A percentile compares a stretch with the other conserved stretches of the same genome.
Conservation (phyloP, 2,113 vertebrate species). For the Brienomyrus longianalis region DNA sequence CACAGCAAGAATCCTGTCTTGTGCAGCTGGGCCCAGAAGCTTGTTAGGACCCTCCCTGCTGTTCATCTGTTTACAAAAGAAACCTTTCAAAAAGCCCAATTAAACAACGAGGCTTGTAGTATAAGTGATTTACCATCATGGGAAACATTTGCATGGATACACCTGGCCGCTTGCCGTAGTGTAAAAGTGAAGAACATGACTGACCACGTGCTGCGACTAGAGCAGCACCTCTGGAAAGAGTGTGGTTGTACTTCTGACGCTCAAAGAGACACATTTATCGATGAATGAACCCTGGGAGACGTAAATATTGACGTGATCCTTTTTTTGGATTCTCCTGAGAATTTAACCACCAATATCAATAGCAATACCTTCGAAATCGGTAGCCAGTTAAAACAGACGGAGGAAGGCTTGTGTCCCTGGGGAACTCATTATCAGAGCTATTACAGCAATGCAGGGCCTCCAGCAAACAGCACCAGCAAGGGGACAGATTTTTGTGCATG, state of each 20-base stretch:
- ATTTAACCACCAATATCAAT: slow-evolving; percentile 31
- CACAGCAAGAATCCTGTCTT: not conserved
- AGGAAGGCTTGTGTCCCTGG: not conserved
- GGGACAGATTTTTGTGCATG: not conserved
- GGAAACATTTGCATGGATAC: slow-evolving; percentile 9
- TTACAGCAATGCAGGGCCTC: not conserved
- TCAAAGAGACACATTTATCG: slow-evolving; percentile 29
- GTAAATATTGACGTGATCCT: slow-evolving; percentile 29
- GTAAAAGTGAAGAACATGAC: not conserved
- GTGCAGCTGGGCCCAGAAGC: not conserved
- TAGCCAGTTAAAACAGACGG: not conserved
- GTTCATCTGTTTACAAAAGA: not conserved
- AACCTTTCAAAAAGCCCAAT: slow-evolving; percentile 19
- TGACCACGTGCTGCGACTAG: not conserved
- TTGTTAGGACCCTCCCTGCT: not conserved
- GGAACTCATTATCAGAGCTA: not conserved
- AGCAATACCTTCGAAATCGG: slow-evolving; percentile 17
- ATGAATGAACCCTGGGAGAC: slow-evolving; percentile 31
- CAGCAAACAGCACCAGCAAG: not conserved
- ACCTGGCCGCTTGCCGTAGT: not conserved
- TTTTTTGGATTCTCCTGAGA: slow-evolving; percentile 27
- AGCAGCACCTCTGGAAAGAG: slow-evolving; percentile 1
- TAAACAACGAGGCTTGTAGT: not conserved
- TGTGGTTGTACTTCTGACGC: not conserved
- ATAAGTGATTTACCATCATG: slow-evolving; percentile 19